Percentiles rank a stretch among this genome's conserved stretches.
These are phyloP conservation scores for Ptilonorhynchus violaceus DNA, from an alignment of 2,113 vertebrate genomes.

Conservation along the genomic window DNA sequence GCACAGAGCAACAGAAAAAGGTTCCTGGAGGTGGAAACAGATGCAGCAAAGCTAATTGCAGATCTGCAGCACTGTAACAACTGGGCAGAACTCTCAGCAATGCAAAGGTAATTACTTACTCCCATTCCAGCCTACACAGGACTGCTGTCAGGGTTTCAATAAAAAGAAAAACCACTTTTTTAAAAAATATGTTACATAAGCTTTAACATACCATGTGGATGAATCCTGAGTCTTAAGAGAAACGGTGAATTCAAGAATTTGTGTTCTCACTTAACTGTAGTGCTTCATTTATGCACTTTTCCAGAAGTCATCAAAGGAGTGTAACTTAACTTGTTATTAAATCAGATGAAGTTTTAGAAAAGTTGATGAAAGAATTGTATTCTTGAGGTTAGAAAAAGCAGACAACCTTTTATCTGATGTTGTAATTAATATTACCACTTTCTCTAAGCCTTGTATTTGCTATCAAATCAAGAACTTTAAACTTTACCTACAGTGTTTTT, in stretches of 20 bases:
- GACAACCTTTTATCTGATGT: neutral
- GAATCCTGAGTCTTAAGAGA: neutral
- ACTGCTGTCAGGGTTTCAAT: neutral
- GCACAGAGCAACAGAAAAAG: neutral
- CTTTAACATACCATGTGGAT: neutral
- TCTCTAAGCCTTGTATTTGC: neutral
- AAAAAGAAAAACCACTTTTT: neutral
- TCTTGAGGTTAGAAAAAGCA: neutral
- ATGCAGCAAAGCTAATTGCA: neutral
- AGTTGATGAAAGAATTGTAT: neutral
- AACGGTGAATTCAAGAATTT: neutral
- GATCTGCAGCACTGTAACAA: neutral
- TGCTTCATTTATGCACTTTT: neutral
- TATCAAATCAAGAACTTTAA: neutral
- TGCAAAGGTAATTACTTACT: neutral
- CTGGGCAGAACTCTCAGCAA: neutral
- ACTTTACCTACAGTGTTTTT: slow-evolving; percentile 25
- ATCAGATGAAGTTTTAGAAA: neutral
- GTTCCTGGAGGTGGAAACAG: neutral
- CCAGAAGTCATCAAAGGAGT: neutral
- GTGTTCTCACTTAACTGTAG: neutral
- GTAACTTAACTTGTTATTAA: slow-evolving; percentile 12
- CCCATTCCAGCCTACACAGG: neutral
- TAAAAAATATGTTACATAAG: neutral
- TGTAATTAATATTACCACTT: slow-evolving; percentile 15